Conservation (phyloP, 2,888 invertebrate genomes). For the Apotomis betuletana region DNA sequence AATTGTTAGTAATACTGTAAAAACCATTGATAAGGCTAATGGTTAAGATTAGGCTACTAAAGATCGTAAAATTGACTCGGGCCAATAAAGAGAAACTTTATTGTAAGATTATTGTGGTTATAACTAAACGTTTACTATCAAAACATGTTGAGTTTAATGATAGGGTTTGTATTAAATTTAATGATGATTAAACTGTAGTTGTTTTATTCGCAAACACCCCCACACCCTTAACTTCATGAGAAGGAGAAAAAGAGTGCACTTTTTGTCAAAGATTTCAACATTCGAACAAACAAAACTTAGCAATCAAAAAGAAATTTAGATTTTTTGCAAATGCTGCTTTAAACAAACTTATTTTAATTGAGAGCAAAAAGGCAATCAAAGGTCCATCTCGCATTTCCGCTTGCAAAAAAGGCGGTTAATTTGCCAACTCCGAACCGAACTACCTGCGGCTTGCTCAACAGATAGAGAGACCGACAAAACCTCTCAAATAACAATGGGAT, state of each 20-base stretch:
- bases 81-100: conserved; percentile 50
- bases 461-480: conserved; percentile 7
- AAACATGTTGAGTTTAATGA: conserved; percentile 23
- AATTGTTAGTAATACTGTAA: conserved; percentile 56
- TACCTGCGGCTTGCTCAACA: conserved; percentile 26
- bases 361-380: conserved; percentile 7
- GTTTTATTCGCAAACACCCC: conserved; percentile 2
- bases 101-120: conserved; percentile 38
- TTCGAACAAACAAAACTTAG: background rate
- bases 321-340: background rate
- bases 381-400: conserved; percentile 24
- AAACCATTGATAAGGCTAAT: conserved; percentile 57
- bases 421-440: conserved; percentile 31
- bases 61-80: conserved; percentile 44
- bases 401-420: conserved; percentile 25
- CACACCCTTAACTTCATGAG: background rate
- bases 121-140: conserved; percentile 36
- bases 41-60: conserved; percentile 52
- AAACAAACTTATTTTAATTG: background rate
- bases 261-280: background rate
- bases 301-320: background rate
- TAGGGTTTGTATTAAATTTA: conserved; percentile 22
- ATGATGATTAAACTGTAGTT: conserved; percentile 14
- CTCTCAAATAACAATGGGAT: conserved; percentile 29
- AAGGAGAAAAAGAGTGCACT: too few species aligned